These are phyloP conservation scores for Cassiopea xamachana DNA, from an alignment of 30 jellyfish, hydroid and myxozoan genomes.

Conservation along the genomic window DNA sequence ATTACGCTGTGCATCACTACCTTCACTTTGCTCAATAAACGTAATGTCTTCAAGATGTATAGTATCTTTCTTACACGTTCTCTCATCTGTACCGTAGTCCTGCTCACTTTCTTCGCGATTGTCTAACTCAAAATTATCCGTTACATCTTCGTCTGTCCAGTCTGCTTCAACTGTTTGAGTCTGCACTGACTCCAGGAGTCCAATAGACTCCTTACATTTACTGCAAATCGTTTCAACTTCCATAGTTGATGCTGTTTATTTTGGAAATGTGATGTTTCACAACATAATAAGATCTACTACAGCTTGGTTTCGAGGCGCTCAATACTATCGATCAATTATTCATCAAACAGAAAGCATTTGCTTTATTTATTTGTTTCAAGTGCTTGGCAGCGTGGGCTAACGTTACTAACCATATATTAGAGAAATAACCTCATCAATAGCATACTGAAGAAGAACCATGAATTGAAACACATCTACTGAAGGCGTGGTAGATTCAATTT, in stretches of 20 bases:
- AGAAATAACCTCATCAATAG: background rate
- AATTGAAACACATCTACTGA: background rate
- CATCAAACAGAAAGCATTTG: background rate
- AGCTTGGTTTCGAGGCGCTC: background rate
- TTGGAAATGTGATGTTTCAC: background rate
- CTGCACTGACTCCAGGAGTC: background rate
- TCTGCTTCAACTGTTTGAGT: slow-evolving; percentile 18
- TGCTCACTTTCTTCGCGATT: background rate
- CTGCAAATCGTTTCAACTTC: background rate
- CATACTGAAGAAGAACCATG: background rate
- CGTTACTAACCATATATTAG: background rate
- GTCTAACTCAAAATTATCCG: background rate
- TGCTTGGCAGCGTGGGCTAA: background rate
- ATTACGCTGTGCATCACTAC: background rate
- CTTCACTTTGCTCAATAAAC: background rate
- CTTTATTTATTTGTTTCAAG: background rate
- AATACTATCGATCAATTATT: background rate
- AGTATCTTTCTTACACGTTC: background rate
- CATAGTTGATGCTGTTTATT: background rate
- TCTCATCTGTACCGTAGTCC: background rate
- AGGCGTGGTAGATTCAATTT: background rate
- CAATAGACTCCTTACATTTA: background rate
- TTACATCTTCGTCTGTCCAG: background rate
- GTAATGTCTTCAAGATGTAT: background rate
- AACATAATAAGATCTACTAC: background rate